Conservation (phyloP, 2,888 invertebrate genomes). For the Bimastos eiseni region DNA sequence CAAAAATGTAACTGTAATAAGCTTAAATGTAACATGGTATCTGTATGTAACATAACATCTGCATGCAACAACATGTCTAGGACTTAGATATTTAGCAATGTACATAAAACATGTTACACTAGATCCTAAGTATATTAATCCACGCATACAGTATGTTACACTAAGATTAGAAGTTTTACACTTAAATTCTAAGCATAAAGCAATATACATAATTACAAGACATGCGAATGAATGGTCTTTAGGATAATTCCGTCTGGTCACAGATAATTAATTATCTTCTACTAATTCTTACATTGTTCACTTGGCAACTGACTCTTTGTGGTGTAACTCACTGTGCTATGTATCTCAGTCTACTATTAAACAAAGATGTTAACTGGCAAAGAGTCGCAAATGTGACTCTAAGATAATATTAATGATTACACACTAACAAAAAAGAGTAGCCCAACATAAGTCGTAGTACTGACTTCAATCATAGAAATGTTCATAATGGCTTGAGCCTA, state of each 20-base stretch:
- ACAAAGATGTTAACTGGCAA: too few relatives aligned
- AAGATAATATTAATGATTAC: neutral
- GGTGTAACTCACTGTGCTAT: too few relatives aligned
- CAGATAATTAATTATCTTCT: too few relatives aligned
- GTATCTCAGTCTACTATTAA: too few relatives aligned
- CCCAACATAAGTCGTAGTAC: neutral
- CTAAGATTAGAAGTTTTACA: constrained; percentile 2
- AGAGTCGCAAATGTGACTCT: neutral
- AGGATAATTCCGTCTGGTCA: too few relatives aligned
- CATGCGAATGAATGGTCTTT: too few relatives aligned
- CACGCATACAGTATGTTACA: neutral
- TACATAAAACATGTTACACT: constrained; percentile 2
- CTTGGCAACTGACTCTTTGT: too few relatives aligned
- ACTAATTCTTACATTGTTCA: too few relatives aligned
- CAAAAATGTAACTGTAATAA: neutral
- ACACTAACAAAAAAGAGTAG: neutral
- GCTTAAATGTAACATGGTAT: neutral
- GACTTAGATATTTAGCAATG: neutral
- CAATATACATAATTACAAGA: neutral
- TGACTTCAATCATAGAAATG: neutral
- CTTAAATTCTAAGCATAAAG: neutral
- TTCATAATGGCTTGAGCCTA: neutral
- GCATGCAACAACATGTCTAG: neutral
- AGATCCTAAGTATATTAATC: neutral
- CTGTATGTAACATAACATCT: constrained; percentile 13